Base-by-base conservation (phyloP, 2,888 invertebrate genomes). In the Aleiodes leptofemur region DNA sequence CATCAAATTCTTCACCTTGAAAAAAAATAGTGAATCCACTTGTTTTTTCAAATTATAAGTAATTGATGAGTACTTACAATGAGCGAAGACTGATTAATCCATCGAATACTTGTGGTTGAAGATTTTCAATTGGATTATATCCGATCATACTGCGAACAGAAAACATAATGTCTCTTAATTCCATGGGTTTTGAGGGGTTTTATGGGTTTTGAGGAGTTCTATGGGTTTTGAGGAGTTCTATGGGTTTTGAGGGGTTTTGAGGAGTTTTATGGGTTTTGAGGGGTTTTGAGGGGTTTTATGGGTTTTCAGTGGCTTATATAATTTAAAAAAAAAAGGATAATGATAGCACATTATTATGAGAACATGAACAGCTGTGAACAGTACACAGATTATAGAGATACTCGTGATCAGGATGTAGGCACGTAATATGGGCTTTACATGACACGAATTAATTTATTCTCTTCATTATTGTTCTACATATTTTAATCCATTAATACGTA, bases 401-500 rank as follows among this genome's bases (percentile, higher is more conserved):
- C 76, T 77, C 66, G 75, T 73, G 76, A 81, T 78, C 66, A 73
- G 53, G 69, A 73, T 72, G 55, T 56, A 74, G 80, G 83, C 86
- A 85, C 84, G 84, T 81, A 80, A 74, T 74, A 14, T 9, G 72
- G 75, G 76, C 71, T 78, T 74, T 78, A 73, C 69, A 73, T 69
- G 69, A 78, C 75, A 79, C 70, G 55, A n/a, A 50, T 57, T 48
- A 57, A 57, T 29, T 29, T 23, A 56, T 34, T n/a, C 64, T 69
- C 61, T 68, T 34, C 48, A 66, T 23, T 74, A 59, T 75, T 68
- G 43, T 69, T 72, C 16, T 31, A 61, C 77, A 68, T 73, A 31
- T 48, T 73, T 71, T 73, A 51, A 50, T 14, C 16, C 1, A 16
- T 53, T 9, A 51, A 68, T 84, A 90, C 91, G 91, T 88, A 92